Evolutionary conservation across 2,888 invertebrate species (phyloP), one percentile per base, ranked within the genome.

Genomic region (Noctuana brunneofusca): DNA sequence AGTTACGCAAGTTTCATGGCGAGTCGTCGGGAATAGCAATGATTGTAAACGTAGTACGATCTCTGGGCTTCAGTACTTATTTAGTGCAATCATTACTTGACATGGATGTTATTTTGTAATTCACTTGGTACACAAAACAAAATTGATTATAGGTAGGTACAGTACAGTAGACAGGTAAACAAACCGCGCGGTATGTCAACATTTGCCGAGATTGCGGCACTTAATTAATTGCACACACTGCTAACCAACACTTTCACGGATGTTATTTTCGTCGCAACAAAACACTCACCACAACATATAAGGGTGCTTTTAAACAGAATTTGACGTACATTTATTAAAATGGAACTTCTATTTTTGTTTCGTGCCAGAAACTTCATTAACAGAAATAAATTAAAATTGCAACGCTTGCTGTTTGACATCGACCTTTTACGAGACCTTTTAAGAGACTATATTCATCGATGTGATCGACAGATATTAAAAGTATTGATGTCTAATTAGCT

Each of bases 151-250:
- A 6, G 14, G 14, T 41, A 41, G 14, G 14, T n/a, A 3, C 14
- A 35, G 35, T 35, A 5, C n/a, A 14, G 38, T 35, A 35, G 11
- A 41, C 38, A 41, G 38, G 12, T 41, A 43, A 18, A 43, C 14
- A 9, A 18, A 18, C 16, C 41, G 58, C 32, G 24, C 52, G 63
- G 60, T 64, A 20, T 63, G 74, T 72, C 71, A 77, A 75, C 70
- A 76, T 77, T 75, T 75, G 68, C 71, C 65, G 66, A 66, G 72
- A 73, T 75, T 75, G 75, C 66, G 74, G 76, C 67, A 66, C 70
- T 72, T 79, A 79, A 78, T 79, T 78, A 79, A 79, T 78, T 69
- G 70, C 72, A 75, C 69, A 73, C 73, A 72, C 70, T 69, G 66
- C 72, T 70, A 46, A 22, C 49, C 32, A 35, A 35, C 57, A 58